Base-by-base conservation (phyloP, 2,888 invertebrate genomes). In the Polydrusus pterygomalis region DNA sequence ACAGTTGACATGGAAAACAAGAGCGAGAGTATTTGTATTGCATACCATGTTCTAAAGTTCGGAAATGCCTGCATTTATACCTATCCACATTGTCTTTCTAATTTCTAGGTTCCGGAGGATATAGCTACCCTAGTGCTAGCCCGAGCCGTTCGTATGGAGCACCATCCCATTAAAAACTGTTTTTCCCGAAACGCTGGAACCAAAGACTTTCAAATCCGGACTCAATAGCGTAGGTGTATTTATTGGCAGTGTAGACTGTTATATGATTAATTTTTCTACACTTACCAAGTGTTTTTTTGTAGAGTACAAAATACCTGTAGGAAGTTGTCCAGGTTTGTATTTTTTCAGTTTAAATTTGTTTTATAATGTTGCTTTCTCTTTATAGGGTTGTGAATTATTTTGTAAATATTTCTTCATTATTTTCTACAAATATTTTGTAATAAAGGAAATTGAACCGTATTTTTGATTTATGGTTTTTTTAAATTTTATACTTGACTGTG, bases 101-200 rank as follows among this genome's bases (percentile, higher is more conserved):
- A 8, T 8, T 11, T 38, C 38, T 60, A 71, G 63, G 71, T 47
- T n/a, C n/a, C n/a, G n/a, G n/a, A n/a, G n/a, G n/a, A n/a, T n/a
- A n/a, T n/a, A n/a, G n/a, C n/a, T 77, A 77, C 34, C 74, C 64
- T 1, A 69, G 47, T 69, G 63, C 67, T 43, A 60, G 34, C 30
- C 72, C 77, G 10, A 70, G 74, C 25, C 77, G 77, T 49, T 82
- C 82, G 70, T 84, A 85, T 56, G 81, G 83, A 18, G 81, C 80
- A 34, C 84, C 81, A 11, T 43, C 43, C 6, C 49, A 63, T 15
- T 71, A 63, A 63, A n/a, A n/a, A n/a, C n/a, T n/a, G 17, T 13
- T 47, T 10, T 65, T 56, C 38, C 18, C 18, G 45, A 56, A 47
- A 40, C 40, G 69, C 60, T 63, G 20, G 47, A 51, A 67, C 38